Base-by-base conservation (phyloP, 2,888 invertebrate genomes). In the Netelia virgata region DNA sequence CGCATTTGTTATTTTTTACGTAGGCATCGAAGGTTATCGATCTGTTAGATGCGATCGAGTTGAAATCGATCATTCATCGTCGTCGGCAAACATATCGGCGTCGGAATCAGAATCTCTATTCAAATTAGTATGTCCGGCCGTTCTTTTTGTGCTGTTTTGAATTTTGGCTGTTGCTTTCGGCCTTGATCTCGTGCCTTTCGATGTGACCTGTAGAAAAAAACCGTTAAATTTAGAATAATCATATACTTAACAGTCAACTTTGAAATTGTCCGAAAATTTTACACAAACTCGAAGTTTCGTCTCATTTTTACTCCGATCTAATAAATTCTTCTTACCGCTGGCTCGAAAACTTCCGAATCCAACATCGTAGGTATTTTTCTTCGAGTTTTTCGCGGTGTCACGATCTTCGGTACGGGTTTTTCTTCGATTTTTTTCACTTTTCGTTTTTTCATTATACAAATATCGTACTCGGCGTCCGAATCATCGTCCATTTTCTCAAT, bases 381-480 rank as follows among this genome's bases (percentile, higher is more conserved):
- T 18, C 85, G 86, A 5, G 20, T 84, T 80, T 20, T 87, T 10
- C 41, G 84, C 0, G 82, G 55, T n/a, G 73, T 74, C 1, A 74
- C 70, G 36, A 41, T 57, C 14, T 82, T 76, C 20, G 47, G 53
- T 16, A 64, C 70, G 23, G 28, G 9, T 20, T 76, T 69, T 43
- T 75, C 75, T n/a, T 80, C 85, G 28, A 20, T 50, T 61, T 82
- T 87, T 43, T 84, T 86, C 1, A 85, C 82, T 76, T 84, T 86
- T 1, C 82, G 85, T 81, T 91, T 91, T 85, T 91, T 90, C 73
- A 88, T 90, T 82, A 91, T 92, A 88, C 89, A 90, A 69, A 92
- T 90, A 79, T 91, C 92, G 78, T 91, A 92, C 73, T 92, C 91
- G 41, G 88, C 90, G 66, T 92, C 91, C 14, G 92, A 90, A 28